Base-by-base conservation (phyloP, 2,113 vertebrate species). In the Ceyx melanurus region DNA sequence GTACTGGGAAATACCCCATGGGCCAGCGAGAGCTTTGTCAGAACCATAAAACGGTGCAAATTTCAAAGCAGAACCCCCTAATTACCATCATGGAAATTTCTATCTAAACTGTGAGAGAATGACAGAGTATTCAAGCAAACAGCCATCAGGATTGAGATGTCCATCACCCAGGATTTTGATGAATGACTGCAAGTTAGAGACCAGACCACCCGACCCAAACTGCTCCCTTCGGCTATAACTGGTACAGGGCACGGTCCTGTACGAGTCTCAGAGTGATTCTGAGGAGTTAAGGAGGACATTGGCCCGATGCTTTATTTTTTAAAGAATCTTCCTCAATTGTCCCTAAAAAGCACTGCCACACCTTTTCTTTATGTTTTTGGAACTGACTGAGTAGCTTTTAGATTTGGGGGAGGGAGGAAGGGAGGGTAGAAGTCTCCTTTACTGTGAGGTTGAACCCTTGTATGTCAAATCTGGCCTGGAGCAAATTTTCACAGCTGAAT, bases 401-500 rank as follows among this genome's bases (percentile, higher is more conserved):
- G 37, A 61, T 90, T 29, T 9, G 57, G 56, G 8, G 62, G 20
- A 57, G 13, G 57, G 50, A 79, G 23, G 46, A 50, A 81, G 58
- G 79, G 14, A 21, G 43, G 51, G 64, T 26, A 67, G 58, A 88
- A 91, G 67, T 26, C 88, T 76, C 86, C 85, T 91, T 66, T 85
- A 61, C 93, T 28, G 80, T 35, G 73, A 96, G 89, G 87, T 77
- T 93, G 89, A 96, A 88, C 89, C 91, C 72, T 83, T 65, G 82
- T 72, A 95, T 91, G 95, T 86, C 95, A 96, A 80, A 92, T 92
- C 91, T 93, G 95, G 92, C 90, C 91, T 80, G 74, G 86, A 95
- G 89, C 90, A 83, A 96, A 91, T 95, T 96, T 93, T 95, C 94
- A 91, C 92, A 94, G 90, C 94, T 97, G 95, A 96, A 93, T 96